A percentile compares a stretch with the other conserved stretches of the same genome.
These are phyloP conservation scores for Theretra japonica DNA, from an alignment of 2,888 invertebrate genomes.

Conservation along the genomic window DNA sequence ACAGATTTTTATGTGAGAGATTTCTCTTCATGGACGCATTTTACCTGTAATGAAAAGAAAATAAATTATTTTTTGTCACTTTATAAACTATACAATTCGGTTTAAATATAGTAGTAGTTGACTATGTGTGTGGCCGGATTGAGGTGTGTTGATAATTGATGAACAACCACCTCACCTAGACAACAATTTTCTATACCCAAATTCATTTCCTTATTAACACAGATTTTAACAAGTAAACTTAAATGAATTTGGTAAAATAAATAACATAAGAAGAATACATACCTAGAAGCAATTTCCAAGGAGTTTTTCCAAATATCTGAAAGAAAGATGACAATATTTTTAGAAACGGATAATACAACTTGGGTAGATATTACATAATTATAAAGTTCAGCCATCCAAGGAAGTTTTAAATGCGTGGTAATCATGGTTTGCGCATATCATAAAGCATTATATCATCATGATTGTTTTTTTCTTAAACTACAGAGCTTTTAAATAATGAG, in stretches of 20 bases:
- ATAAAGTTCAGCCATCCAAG: slow-evolving; percentile 81
- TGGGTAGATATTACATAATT: neutral
- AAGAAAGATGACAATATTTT: neutral
- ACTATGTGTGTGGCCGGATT: slow-evolving; percentile 79
- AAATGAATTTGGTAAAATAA: slow-evolving; percentile 57
- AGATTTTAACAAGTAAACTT: slow-evolving; percentile 51
- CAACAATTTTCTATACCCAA: slow-evolving; percentile 71
- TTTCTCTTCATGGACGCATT: neutral
- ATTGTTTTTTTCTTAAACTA: slow-evolving; percentile 28
- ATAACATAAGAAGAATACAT: neutral
- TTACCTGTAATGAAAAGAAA: slow-evolving; percentile 4
- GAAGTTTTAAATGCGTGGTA: slow-evolving; percentile 84
- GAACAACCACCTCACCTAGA: slow-evolving; percentile 81
- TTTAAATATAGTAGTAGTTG: neutral
- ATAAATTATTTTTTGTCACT: neutral
- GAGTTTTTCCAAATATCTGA: neutral
- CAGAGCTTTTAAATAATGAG: neutral
- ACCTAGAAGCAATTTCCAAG: neutral
- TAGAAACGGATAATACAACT: neutral
- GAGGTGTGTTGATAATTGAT: slow-evolving; percentile 71
- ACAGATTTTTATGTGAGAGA: too few species aligned
- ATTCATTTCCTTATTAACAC: slow-evolving; percentile 62
- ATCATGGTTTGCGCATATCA: slow-evolving; percentile 82
- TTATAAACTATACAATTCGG: neutral
- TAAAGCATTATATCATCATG: slow-evolving; percentile 81